Conservation (phyloP, 1,140 invertebrate species). For the Macrobrachium rosenbergii region DNA sequence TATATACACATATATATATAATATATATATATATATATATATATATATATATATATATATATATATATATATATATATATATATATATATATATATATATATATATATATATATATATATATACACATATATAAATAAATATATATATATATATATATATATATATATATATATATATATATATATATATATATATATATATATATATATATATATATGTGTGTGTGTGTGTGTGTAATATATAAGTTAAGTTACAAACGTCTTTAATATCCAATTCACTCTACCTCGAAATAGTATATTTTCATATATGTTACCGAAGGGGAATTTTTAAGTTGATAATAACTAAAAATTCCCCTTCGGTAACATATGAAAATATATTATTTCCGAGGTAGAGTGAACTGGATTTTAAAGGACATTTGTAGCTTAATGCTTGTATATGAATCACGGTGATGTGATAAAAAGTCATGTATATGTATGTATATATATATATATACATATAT, state of each 20-base stretch:
- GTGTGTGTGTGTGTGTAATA: no score
- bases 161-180: background rate
- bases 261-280: no score
- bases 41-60: constrained; percentile 14
- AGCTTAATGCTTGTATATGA: no score
- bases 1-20: constrained; percentile 15
- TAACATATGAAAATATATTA: no score
- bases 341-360: no score
- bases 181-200: background rate
- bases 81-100: background rate
- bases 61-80: background rate
- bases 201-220: background rate
- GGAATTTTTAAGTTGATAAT: no score
- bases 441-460: no score
- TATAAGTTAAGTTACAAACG: background rate
- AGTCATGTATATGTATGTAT: no score
- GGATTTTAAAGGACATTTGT: no score
- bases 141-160: background rate
- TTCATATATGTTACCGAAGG: no score
- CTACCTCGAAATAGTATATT: no score
- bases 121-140: background rate
- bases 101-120: background rate
- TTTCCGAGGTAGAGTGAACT: no score
- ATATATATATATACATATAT: background rate
- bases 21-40: constrained; percentile 1